A percentile compares a stretch with the other conserved stretches of the same genome.
These are phyloP conservation scores for Mycetomoellerius zeteki DNA, from an alignment of 1,140 invertebrate species.

Conservation along the genomic window DNA sequence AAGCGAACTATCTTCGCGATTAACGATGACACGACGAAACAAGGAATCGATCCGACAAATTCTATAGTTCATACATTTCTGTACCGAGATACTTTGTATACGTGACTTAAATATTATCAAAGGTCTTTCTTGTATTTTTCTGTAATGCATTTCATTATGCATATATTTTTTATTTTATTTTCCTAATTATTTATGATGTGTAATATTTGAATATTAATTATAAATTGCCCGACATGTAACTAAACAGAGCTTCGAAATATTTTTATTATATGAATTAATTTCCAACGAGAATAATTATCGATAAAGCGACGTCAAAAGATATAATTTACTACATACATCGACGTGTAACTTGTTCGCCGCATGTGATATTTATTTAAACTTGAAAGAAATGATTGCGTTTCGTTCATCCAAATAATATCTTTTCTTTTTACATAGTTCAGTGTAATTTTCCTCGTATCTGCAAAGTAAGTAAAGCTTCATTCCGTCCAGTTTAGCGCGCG, in stretches of 20 bases:
- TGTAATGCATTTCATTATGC: not conserved
- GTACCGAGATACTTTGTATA: not conserved
- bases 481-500: not conserved
- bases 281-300: not conserved
- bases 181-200: not conserved
- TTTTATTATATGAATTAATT: not conserved
- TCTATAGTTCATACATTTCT: not conserved
- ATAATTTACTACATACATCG: not conserved
- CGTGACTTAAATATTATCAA: not conserved
- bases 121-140: not conserved
- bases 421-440: not conserved
- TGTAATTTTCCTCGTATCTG: conserved; percentile 8
- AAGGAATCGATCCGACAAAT: not conserved
- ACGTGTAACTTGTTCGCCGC: not conserved
- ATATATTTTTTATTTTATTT: not conserved
- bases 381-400: not conserved
- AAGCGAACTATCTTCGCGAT: not conserved
- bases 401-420: not conserved
- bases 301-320: not conserved
- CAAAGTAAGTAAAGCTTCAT: conserved; percentile 16
- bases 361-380: not conserved
- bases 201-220: not conserved
- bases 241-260: not conserved
- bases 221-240: not conserved
- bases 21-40: not conserved